Evolutionary conservation across 2,888 invertebrate species (phyloP), one percentile per base, ranked within the genome.

Genomic region (Drosophila fulvimacula): DNA sequence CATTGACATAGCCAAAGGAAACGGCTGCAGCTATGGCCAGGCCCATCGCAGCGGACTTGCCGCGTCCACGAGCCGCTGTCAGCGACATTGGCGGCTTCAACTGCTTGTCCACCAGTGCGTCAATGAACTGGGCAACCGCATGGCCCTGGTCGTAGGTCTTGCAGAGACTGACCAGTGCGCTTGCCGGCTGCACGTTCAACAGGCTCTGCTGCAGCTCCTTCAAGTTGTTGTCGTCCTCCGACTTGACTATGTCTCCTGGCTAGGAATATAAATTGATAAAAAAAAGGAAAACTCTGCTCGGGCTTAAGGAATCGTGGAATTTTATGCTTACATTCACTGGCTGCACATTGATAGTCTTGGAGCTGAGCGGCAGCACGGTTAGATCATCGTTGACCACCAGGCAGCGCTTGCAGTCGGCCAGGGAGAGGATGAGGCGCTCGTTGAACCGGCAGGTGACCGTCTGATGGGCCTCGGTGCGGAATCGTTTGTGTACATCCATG

Each of bases 401-500:
- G 90, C 98, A 98, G 21, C 96, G 95, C 64, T 95, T 94, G 92
- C 98, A 98, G 15, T 97, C 96, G 1, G 97, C 95, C 73, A 99
- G 92, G 0, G 98, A 98, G 1, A 99, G 93, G 17, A 99, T 94
- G 90, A 99, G 97, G 72, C 99, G 94, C 93, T 99, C 99, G 92
- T 99, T 99, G 92, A 99, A 99, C 62, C 99, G 94, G 69, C 97
- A 97, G 15, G 97, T 96, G 17, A 99, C 95, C 89, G 97, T 96
- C 90, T 96, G 95, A 91, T 99, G 97, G 0, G 98, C 96, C 93
- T 99, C 99, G 0, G 99, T 99, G 79, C 99, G 95, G 91, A 92
- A 95, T 93, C 97, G 94, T 75, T 97, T 95, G 93, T 99, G 99
- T 1, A 99, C 98, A 94, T 99, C 99, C 99, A 99, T 99, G 74